Conservation (phyloP, 1,140 invertebrate genomes). For the Acyrthosiphon pisum region DNA sequence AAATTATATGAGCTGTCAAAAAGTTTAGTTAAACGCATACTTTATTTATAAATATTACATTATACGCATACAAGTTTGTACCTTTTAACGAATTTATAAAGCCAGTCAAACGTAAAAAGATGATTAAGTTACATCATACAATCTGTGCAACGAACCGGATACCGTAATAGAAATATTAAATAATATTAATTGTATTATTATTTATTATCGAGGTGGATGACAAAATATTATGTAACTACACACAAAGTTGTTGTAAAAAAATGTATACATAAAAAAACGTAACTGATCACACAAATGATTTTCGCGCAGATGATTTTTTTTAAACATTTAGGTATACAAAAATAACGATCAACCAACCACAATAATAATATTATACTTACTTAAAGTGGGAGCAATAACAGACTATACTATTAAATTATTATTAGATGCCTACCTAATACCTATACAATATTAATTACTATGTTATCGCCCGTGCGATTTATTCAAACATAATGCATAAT, state of each 20-base stretch:
- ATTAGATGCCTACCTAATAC: neutral
- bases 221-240: neutral
- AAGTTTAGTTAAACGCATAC: neutral
- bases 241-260: neutral
- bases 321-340: neutral
- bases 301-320: neutral
- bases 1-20: neutral
- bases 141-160: neutral
- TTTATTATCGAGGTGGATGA: neutral
- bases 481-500: neutral
- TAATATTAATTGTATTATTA: neutral
- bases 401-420: neutral
- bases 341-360: neutral
- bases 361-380: neutral
- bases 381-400: neutral
- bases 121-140: neutral
- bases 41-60: slow-evolving; percentile 5
- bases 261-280: too few relatives aligned
- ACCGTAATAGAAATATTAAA: neutral
- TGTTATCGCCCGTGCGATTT: neutral
- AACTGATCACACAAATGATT: neutral
- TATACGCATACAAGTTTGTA: neutral
- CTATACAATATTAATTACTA: neutral
- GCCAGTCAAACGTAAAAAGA: neutral
- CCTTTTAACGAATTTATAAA: neutral